Evolutionary conservation across 1,140 invertebrate genomes (phyloP), one percentile per base, ranked within the genome.

Genomic region (Micrasema longulum): DNA sequence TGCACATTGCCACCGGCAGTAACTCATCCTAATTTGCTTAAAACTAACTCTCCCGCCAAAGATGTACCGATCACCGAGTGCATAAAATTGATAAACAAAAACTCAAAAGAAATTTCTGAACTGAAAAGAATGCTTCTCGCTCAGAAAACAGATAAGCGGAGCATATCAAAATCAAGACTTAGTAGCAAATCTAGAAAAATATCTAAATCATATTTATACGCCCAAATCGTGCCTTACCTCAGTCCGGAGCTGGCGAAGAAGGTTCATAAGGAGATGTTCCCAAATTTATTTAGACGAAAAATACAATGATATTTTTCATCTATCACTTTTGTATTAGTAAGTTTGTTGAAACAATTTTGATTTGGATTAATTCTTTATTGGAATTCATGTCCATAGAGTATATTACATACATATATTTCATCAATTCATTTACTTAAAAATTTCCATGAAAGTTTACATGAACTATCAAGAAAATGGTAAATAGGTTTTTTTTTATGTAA

Each of bases 231-330:
- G 16, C 75, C 71, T 48, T 74, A 66, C 52, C 66, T 76, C 11
- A 74, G 68, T 60, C 69, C 75, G 2, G 35, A 71, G 41, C 18
- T 71, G 1, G 75, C 75, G 0, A 14, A 36, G 18, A 47, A 52
- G 55, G 75, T 76, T 1, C 75, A 76, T 22, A 36, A 48, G 35
- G 75, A 76, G 64, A 69, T 76, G 72, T 76, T 76, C 60, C 75
- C 75, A 50, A 4, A 2, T 4, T 69, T 71, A 18, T 22, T 60
- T 7, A 38, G 22, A 1, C 62, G 53, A 22, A 23, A 50, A 20
- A 35, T 26, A 48, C 18, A 18, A 35, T 62, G 2, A 31, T 31
- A 31, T 31, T 31, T 31, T 31, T 31, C 26, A 31, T 2, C 7
- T 7, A 4, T 31, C 26, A 7, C 7, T 31, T 31, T 7, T 31